Percentiles rank a stretch among this genome's conserved stretches.
These are phyloP conservation scores for Lytechinus pictus DNA, from an alignment of 35 echinoderm and acorn worm species.

Conservation along the genomic window DNA sequence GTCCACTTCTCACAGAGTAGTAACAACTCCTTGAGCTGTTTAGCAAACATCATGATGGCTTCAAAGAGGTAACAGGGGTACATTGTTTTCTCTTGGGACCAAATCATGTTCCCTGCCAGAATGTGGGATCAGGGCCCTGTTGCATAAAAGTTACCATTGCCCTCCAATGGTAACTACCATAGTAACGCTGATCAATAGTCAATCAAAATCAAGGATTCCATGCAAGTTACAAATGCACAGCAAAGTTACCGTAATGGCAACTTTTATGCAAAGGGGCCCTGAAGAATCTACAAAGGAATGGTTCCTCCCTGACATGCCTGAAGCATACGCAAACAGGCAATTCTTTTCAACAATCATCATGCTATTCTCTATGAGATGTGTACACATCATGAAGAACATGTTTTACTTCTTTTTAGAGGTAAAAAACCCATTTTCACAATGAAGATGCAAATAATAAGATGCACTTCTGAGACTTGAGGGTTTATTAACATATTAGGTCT, in stretches of 20 bases:
- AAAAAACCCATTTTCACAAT: too few species aligned
- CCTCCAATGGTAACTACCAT: too few species aligned
- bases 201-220: too few species aligned
- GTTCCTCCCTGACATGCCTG: background rate
- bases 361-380: constrained; percentile 4
- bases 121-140: background rate
- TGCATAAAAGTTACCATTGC: too few species aligned
- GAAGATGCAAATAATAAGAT: too few species aligned
- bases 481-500: too few species aligned
- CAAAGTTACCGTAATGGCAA: too few species aligned
- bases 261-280: too few species aligned
- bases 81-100: background rate
- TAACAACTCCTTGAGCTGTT: background rate
- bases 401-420: background rate
- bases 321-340: background rate
- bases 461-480: too few species aligned
- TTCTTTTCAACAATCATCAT: too few species aligned
- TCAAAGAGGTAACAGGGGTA: background rate
- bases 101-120: background rate
- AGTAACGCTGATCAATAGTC: too few species aligned
- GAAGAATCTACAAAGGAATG: background rate
- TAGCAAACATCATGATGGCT: background rate
- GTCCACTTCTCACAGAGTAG: background rate
- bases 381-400: background rate
- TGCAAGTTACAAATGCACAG: too few species aligned